A percentile compares a stretch with the other conserved stretches of the same genome.
phyloP scores from a whole-genome alignment of 2,888 invertebrate species.

The Dorcus hopei region DNA sequence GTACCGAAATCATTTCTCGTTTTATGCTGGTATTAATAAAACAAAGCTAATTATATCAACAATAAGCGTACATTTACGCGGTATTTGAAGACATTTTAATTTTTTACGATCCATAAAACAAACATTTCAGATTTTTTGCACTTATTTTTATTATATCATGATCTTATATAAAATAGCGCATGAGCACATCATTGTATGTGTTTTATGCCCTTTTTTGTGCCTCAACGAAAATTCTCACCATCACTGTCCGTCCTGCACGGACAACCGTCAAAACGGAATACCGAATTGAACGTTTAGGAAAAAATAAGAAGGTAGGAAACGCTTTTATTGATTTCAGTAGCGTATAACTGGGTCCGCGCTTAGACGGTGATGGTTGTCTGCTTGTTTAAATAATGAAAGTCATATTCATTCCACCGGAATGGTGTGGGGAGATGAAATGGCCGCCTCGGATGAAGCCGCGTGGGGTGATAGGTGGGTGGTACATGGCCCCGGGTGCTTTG shows the following conservation, averaged over 20 bases:
- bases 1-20: slow-evolving; percentile 5
- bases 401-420: slow-evolving; percentile 35
- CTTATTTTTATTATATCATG: slow-evolving; percentile 26
- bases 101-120: slow-evolving; percentile 36
- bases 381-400: slow-evolving; percentile 10
- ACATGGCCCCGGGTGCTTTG: slow-evolving; percentile 19
- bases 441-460: slow-evolving; percentile 37
- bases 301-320: slow-evolving; percentile 34
- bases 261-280: slow-evolving; percentile 22
- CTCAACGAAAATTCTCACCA: slow-evolving; percentile 35
- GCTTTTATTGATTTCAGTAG: slow-evolving; percentile 71
- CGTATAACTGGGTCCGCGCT: slow-evolving; percentile 59
- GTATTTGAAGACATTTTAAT: slow-evolving; percentile 31
- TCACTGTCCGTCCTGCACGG: slow-evolving; percentile 35
- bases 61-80: slow-evolving; percentile 31
- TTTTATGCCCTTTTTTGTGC: slow-evolving; percentile 35
- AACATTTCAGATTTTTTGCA: slow-evolving; percentile 30
- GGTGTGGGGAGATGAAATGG: slow-evolving; percentile 41
- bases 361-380: slow-evolving; percentile 37
- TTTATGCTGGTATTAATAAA: slow-evolving; percentile 15
- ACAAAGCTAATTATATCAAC: slow-evolving; percentile 30
- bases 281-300: slow-evolving; percentile 28
- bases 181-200: slow-evolving; percentile 41
- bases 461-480: slow-evolving; percentile 32
- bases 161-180: slow-evolving; percentile 42